Conservation (phyloP, 2,888 invertebrate species). For the Saturnia japonica region DNA sequence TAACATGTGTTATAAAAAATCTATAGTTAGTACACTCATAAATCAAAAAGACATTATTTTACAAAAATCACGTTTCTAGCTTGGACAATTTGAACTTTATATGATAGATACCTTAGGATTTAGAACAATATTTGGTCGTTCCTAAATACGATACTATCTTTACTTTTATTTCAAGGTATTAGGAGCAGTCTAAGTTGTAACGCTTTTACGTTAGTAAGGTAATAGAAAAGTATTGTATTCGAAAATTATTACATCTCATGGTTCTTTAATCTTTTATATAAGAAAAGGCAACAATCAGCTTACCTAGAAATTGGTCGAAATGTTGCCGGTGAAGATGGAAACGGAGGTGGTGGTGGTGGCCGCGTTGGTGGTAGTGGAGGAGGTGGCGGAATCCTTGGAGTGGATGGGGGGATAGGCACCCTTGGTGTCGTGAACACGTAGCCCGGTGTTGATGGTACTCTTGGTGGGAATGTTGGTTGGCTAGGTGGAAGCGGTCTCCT, state of each 20-base stretch:
- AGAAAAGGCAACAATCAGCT: neutral
- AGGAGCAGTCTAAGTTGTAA: neutral
- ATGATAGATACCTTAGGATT: too few relatives aligned
- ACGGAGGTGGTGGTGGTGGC: constrained; percentile 30
- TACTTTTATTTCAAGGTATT: neutral
- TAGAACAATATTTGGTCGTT: too few relatives aligned
- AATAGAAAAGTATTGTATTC: neutral
- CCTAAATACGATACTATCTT: neutral
- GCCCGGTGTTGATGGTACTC: constrained; percentile 20
- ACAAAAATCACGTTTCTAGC: too few relatives aligned
- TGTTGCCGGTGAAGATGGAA: constrained; percentile 29
- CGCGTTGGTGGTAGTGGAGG: constrained; percentile 26
- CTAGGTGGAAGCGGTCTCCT: constrained; percentile 29
- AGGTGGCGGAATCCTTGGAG: constrained; percentile 30
- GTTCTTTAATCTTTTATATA: too few relatives aligned
- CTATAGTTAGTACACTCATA: neutral
- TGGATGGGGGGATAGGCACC: constrained; percentile 26
- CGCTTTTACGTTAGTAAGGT: neutral
- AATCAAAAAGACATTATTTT: neutral
- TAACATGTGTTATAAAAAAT: neutral
- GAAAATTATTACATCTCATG: neutral
- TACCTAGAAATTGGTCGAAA: constrained; percentile 24
- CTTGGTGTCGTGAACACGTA: constrained; percentile 21
- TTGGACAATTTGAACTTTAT: too few relatives aligned
- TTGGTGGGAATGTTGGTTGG: constrained; percentile 2